A percentile compares a stretch with the other conserved stretches of the same genome.
Evolutionary conservation across 2,888 invertebrate genomes (phyloP).

Genomic region (Asteroscopus sphinx): DNA sequence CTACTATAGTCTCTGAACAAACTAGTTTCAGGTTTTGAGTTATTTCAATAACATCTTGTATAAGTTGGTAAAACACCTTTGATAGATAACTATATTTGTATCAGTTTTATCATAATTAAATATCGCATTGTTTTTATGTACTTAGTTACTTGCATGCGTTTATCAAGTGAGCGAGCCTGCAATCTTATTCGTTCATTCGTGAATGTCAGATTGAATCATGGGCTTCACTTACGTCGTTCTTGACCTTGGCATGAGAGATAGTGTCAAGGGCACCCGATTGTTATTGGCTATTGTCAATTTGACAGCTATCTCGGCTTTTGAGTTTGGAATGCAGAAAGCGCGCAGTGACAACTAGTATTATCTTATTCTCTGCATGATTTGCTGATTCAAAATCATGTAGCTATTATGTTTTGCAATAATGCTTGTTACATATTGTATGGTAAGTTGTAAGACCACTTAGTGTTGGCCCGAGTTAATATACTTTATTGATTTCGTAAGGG

Average conservation of each 20-base stretch:
- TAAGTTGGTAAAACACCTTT: slow-evolving; percentile 5
- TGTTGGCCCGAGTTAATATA: slow-evolving; percentile 1
- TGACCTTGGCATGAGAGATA: slow-evolving; percentile 73
- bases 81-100: slow-evolving; percentile 24
- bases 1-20: too few relatives aligned
- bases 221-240: slow-evolving; percentile 56
- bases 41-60: too few relatives aligned
- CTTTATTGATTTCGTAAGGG: background rate
- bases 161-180: slow-evolving; percentile 43
- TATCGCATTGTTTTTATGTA: slow-evolving; percentile 49
- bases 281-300: slow-evolving; percentile 72
- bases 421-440: slow-evolving; percentile 1
- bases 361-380: slow-evolving; percentile 39
- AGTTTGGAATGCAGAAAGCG: slow-evolving; percentile 57
- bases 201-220: slow-evolving; percentile 59
- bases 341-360: slow-evolving; percentile 34
- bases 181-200: slow-evolving; percentile 56
- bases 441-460: slow-evolving; percentile 5
- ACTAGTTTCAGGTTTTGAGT: too few relatives aligned
- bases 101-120: slow-evolving; percentile 52
- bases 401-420: slow-evolving; percentile 29
- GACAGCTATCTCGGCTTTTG: slow-evolving; percentile 70
- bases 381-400: slow-evolving; percentile 30
- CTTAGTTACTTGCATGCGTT: slow-evolving; percentile 29
- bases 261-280: slow-evolving; percentile 73